phyloP scores from a whole-genome alignment of 2,113 vertebrate genomes.

The Pelecanoides urinatrix region DNA sequence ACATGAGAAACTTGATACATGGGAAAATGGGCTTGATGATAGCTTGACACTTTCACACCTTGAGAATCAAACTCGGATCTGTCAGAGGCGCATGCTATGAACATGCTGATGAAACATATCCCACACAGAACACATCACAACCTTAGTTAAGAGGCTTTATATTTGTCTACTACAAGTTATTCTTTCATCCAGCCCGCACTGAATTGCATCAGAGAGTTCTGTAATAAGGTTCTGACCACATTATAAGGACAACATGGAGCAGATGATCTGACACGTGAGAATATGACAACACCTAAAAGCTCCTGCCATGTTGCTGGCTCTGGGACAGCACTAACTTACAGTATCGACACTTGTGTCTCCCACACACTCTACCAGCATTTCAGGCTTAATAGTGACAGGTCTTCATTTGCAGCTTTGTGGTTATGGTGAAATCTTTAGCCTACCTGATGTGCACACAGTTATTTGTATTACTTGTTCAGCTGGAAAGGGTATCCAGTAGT shows the following conservation, averaged over 20 bases:
- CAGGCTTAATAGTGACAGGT: background rate
- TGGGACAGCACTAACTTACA: background rate
- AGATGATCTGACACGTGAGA: background rate
- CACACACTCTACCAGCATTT: background rate
- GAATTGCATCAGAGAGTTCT: background rate
- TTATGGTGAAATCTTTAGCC: background rate
- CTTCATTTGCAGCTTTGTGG: background rate
- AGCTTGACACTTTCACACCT: conserved; percentile 60
- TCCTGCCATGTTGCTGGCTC: background rate
- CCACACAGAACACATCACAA: conserved; percentile 31
- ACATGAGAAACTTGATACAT: conserved; percentile 33
- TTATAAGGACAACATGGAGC: background rate
- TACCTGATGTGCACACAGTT: background rate
- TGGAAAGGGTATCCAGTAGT: background rate
- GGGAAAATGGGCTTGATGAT: conserved; percentile 53
- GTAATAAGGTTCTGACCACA: background rate
- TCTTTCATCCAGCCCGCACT: background rate
- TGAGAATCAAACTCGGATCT: conserved; percentile 29
- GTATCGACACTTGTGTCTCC: background rate
- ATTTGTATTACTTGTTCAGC: background rate
- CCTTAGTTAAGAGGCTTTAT: background rate
- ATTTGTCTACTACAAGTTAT: conserved; percentile 46
- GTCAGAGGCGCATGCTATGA: conserved; percentile 20
- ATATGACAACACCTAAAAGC: background rate
- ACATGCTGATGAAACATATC: conserved; percentile 55